Evolutionary conservation across 1,140 invertebrate species (phyloP), one percentile per base, ranked within the genome.

Genomic region (Littorina saxatilis): DNA sequence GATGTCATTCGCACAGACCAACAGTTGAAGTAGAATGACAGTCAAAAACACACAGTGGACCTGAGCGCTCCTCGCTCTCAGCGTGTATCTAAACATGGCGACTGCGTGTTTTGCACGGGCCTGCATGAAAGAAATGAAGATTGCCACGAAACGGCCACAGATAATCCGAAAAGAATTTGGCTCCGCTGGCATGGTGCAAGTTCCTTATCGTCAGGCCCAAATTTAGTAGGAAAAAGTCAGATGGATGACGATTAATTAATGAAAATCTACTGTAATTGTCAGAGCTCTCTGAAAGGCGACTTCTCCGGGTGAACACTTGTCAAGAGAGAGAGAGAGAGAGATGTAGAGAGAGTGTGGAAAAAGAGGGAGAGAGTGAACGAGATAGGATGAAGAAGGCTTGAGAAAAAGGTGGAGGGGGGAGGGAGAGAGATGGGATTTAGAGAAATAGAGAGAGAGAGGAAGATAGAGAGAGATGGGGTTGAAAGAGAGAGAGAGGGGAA

Each of bases 351-450:
- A 63, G 27, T 32, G 5, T 5, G 17, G n/a, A 63, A 7, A 63
- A 4, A 63, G 61, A 63, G 61, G 29, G 61, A 63, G 61, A 63
- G 61, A 63, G 61, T 15, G 61, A 32, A 11, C 29, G 61, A 63
- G 27, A 63, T 20, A 5, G 55, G 20, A 23, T 20, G 20, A 29
- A 63, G 61, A 32, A n/a, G 32, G 61, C n/a, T 3, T 11, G 5
- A 32, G 5, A 32, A 7, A 63, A 29, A 32, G 61, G 32, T 4
- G 7, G n/a, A 32, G 61, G 32, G 9, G 15, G 32, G 61, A 63
- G 23, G 32, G n/a, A 63, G 61, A 63, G 7, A 63, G 61, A 63
- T 11, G 32, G 61, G 61, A 63, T 7, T 13, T n/a, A 63, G 61
- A 63, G 7, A 4, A 11, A 27, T 4, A 50, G n/a, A 55, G 37